These are phyloP conservation scores for Salarias fasciatus DNA, from an alignment of 2,797 vertebrate species.

Conservation along the genomic window DNA sequence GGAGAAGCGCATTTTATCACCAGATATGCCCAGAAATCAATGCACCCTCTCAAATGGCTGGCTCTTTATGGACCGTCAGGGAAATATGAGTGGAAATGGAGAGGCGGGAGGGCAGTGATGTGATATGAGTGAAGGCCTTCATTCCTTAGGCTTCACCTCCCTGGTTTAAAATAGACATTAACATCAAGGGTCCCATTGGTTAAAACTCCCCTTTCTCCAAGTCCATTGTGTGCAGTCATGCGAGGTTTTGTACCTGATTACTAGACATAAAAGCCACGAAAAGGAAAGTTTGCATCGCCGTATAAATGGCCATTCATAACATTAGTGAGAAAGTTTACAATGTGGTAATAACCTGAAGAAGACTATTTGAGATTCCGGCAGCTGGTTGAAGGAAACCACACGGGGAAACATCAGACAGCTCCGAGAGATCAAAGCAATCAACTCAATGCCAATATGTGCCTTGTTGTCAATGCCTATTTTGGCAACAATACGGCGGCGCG, in stretches of 20 bases:
- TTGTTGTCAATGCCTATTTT: too few relatives aligned
- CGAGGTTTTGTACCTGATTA: conserved; percentile 61
- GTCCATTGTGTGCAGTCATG: conserved; percentile 70
- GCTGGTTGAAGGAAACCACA: not conserved
- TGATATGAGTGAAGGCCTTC: conserved; percentile 73
- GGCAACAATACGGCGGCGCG: too few relatives aligned
- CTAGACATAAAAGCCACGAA: conserved; percentile 66
- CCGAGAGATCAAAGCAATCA: too few relatives aligned
- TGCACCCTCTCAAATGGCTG: conserved; percentile 79
- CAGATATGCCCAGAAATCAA: conserved; percentile 84
- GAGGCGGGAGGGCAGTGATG: conserved; percentile 66
- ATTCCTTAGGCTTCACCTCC: conserved; percentile 68
- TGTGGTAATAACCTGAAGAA: conserved; percentile 29
- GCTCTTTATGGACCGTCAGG: conserved; percentile 82
- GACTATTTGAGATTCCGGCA: conserved; percentile 21
- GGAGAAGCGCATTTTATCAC: conserved; percentile 80
- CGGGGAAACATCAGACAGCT: too few relatives aligned
- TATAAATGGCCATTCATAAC: conserved; percentile 25
- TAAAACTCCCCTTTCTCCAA: conserved; percentile 64
- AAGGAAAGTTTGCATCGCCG: conserved; percentile 52
- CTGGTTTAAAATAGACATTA: conserved; percentile 71
- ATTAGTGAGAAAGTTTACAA: conserved; percentile 24
- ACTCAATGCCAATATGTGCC: too few relatives aligned
- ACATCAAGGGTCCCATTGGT: conserved; percentile 70
- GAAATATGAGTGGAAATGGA: conserved; percentile 78